A percentile compares a stretch with the other conserved stretches of the same genome.
These are phyloP conservation scores for Ciconia nigra DNA, from an alignment of 2,797 vertebrate species.

Conservation along the genomic window DNA sequence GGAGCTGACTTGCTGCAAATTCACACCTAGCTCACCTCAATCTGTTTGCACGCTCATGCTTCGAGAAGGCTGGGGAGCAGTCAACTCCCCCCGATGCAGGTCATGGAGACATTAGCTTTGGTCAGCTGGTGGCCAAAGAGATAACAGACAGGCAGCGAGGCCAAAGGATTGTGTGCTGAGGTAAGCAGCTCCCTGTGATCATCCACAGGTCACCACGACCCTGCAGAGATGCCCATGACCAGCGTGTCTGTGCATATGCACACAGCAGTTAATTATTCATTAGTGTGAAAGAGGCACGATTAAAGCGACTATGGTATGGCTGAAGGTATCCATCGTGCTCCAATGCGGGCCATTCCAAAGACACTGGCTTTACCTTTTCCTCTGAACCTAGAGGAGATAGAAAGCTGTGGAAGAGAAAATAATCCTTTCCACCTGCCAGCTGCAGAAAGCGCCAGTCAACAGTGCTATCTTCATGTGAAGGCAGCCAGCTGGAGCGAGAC, in stretches of 20 bases:
- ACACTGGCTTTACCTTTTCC: not conserved
- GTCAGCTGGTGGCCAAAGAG: not conserved
- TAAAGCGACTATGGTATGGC: not conserved
- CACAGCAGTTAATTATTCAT: constrained; percentile 54
- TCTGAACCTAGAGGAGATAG: not conserved
- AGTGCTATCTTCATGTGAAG: not conserved
- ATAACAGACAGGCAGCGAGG: not conserved
- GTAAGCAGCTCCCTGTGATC: not conserved
- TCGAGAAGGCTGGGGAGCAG: not conserved
- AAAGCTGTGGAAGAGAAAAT: not conserved
- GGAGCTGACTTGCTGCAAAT: not conserved
- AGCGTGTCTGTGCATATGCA: not conserved
- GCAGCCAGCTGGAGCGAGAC: not conserved
- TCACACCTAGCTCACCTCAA: constrained; percentile 1
- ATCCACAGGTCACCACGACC: constrained; percentile 40
- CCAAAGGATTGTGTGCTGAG: constrained; percentile 21
- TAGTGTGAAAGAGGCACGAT: not conserved
- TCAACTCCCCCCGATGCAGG: not conserved
- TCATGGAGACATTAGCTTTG: not conserved
- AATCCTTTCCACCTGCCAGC: not conserved
- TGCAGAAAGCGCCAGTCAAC: not conserved
- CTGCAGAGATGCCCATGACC: not conserved
- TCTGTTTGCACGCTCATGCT: not conserved
- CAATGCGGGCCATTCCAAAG: accelerated
- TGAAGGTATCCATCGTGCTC: not conserved